Conservation (phyloP, 1,140 invertebrate genomes). For the Cephus cinctus region DNA sequence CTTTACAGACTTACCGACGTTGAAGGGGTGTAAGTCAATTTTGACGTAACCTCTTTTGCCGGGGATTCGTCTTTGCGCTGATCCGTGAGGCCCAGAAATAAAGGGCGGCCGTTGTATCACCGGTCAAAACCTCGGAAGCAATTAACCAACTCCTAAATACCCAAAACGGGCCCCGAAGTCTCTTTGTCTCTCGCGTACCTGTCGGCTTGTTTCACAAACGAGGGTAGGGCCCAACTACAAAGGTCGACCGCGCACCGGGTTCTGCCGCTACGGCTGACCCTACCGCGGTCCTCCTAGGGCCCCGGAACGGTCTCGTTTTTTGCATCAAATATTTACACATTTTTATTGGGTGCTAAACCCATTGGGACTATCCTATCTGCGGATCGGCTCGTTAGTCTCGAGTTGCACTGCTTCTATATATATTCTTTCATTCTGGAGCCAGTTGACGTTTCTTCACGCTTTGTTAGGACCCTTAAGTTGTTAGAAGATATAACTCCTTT, state of each 20-base stretch:
- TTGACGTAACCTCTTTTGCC: too few relatives aligned
- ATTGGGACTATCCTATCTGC: constrained; percentile 21
- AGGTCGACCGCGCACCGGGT: constrained; percentile 32
- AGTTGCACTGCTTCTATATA: not conserved
- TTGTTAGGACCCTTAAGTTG: too few relatives aligned
- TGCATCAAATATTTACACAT: constrained; percentile 47
- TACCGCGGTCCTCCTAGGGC: constrained; percentile 4
- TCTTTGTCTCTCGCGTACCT: constrained; percentile 44
- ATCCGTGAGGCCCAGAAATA: too few relatives aligned
- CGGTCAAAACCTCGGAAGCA: constrained; percentile 42
- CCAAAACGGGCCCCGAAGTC: constrained; percentile 20
- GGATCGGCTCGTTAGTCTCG: constrained; percentile 19
- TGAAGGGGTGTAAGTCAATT: too few relatives aligned
- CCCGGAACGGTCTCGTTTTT: constrained; percentile 20
- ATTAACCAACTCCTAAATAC: constrained; percentile 45
- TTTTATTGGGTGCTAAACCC: constrained; percentile 49
- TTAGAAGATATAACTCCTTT: too few relatives aligned
- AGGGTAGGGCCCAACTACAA: constrained; percentile 42
- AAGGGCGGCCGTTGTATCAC: not conserved
- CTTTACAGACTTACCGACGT: too few relatives aligned
- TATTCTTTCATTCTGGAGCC: too few relatives aligned
- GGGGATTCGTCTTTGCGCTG: too few relatives aligned
- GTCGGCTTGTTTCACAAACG: constrained; percentile 52
- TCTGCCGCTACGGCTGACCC: constrained; percentile 16
- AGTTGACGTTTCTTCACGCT: too few relatives aligned